Base-by-base conservation (phyloP, 2,797 vertebrate species). In the Chaetophractus vellerosus region DNA sequence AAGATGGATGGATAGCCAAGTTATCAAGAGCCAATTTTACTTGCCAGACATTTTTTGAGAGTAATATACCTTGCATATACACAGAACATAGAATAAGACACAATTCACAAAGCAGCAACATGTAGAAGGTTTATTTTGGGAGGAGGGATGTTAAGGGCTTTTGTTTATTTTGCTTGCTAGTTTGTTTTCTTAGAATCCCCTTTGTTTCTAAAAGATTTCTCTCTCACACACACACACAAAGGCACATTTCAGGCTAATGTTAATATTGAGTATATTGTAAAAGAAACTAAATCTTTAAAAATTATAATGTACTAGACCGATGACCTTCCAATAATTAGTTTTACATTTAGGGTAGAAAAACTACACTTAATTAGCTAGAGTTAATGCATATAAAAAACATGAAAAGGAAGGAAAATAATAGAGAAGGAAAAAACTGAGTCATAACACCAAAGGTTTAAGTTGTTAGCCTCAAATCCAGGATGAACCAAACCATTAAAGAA, bases 131-230 rank as follows among this genome's bases (percentile, higher is more conserved):
- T 59, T 66, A 72, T 68, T 69, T 33, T 1, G 45, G 3, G 33
- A 16, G 1, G 36, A 4, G 26, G 15, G 2, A 45, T 93, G 48
- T 90, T 41, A 59, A 45, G 24, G 16, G 14, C 14, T 64, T 41
- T 10, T n/a, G 12, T 76, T 80, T 64, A 41, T 6, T 33, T 74
- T 41, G 5, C n/a, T 80, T 66, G 41, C 15, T 38, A 64, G 12
- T 28, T n/a, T 72, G 26, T 31, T 52, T 87, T 85, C 59, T 57
- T 69, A 75, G 68, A 85, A 80, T 76, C 5, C 7, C 64, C 68
- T 64, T 36, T 91, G 64, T 48, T 82, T 45, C 10, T 45, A 50
- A 82, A 87, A n/a, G 23, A 80, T 45, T 85, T 89, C 66, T 74
- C 55, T 18, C 38, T 4, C 38, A 33, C 41, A 31, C 75, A 18